Evolutionary conservation across 2,797 vertebrate species (phyloP).

Genomic region (Sebastes nivosus): DNA sequence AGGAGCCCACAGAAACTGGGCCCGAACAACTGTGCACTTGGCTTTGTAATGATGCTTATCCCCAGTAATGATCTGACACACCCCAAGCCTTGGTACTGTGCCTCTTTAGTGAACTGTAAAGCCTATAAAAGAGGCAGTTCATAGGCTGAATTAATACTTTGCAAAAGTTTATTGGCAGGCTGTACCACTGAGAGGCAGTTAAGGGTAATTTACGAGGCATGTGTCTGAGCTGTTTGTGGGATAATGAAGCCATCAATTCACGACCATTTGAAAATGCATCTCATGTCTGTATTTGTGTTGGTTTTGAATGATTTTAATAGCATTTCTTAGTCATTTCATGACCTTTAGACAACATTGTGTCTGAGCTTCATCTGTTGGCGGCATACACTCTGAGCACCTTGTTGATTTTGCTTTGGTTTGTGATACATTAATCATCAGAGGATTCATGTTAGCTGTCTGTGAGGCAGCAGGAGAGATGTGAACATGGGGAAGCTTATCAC

Average conservation of each 20-base stretch:
- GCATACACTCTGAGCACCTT: background rate
- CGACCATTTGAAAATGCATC: background rate
- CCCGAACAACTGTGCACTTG: background rate
- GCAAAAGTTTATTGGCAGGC: slow-evolving; percentile 28
- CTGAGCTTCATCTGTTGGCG: background rate
- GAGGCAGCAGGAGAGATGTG: slow-evolving; percentile 38
- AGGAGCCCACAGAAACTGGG: slow-evolving; percentile 11
- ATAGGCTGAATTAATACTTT: slow-evolving; percentile 25
- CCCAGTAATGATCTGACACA: slow-evolving; percentile 7
- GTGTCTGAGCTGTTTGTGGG: slow-evolving; percentile 4
- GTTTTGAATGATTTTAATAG: background rate
- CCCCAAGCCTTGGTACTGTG: background rate
- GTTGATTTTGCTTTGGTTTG: slow-evolving; percentile 14
- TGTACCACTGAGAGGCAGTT: background rate
- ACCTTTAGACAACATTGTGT: background rate
- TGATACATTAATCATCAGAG: slow-evolving; percentile 41
- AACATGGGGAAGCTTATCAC: slow-evolving; percentile 34
- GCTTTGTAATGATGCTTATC: background rate
- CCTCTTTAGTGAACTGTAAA: slow-evolving; percentile 6
- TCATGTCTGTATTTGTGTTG: background rate
- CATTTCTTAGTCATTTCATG: background rate
- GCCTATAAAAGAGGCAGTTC: slow-evolving; percentile 22
- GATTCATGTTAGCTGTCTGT: slow-evolving; percentile 35
- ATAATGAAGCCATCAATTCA: slow-evolving; percentile 1
- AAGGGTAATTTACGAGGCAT: background rate